Conservation (phyloP, 2,888 invertebrate genomes). For the Norana najaformis region DNA sequence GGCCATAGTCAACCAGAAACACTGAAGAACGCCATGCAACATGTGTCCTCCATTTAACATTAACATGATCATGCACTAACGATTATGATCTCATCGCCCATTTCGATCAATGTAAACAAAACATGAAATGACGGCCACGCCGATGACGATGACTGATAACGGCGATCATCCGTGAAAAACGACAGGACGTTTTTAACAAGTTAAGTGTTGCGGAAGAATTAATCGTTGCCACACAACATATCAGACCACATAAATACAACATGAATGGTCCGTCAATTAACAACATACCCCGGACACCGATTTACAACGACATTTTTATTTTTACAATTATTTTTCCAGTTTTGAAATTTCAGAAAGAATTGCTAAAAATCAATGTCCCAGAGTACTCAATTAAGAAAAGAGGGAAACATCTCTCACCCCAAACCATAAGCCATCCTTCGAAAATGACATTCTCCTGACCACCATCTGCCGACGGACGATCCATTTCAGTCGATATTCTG, state of each 20-base stretch:
- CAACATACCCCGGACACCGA: neutral
- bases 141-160: neutral
- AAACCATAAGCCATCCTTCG: slow-evolving; percentile 1
- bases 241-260: neutral
- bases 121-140: neutral
- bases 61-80: neutral
- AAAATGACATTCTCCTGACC: neutral
- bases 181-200: neutral
- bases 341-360: neutral
- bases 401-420: neutral
- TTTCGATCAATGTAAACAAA: neutral
- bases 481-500: neutral
- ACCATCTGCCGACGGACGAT: neutral
- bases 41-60: neutral
- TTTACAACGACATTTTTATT: neutral
- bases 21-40: no score
- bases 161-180: neutral
- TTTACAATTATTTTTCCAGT: neutral
- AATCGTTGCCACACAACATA: neutral
- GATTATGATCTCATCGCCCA: neutral
- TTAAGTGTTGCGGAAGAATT: neutral
- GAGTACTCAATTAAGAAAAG: neutral
- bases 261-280: neutral
- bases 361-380: neutral
- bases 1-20: no score